A percentile compares a stretch with the other conserved stretches of the same genome.
These are phyloP conservation scores for Xiphophorus couchianus DNA, from an alignment of 2,113 vertebrate species.

Conservation along the genomic window DNA sequence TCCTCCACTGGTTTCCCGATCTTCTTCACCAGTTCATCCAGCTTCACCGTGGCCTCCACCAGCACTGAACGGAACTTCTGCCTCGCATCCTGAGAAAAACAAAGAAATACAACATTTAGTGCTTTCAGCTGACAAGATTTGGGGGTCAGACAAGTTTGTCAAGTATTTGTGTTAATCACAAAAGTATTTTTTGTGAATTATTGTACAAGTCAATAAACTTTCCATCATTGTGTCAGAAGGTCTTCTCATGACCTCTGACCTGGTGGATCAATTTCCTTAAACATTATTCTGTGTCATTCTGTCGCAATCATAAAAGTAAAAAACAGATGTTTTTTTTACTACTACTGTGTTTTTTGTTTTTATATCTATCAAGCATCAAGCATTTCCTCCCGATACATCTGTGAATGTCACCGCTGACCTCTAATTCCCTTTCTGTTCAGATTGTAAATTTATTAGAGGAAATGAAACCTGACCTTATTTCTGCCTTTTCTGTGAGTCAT, in stretches of 20 bases:
- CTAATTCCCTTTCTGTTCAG: background rate
- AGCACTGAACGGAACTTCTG: conserved; percentile 94
- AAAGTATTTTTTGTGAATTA: background rate
- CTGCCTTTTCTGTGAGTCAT: background rate
- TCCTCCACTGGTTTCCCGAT: conserved; percentile 95
- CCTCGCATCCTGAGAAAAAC: conserved; percentile 84
- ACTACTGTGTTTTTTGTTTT: too few relatives aligned
- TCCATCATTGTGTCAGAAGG: background rate
- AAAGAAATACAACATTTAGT: background rate
- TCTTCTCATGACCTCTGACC: background rate
- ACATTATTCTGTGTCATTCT: background rate
- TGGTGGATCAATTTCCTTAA: background rate
- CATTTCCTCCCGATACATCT: too few relatives aligned
- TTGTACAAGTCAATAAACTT: background rate
- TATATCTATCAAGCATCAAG: too few relatives aligned
- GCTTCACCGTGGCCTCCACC: conserved; percentile 91
- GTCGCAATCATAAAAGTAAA: background rate
- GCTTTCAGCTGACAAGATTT: background rate
- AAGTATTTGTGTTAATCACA: too few relatives aligned
- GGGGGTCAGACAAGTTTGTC: background rate
- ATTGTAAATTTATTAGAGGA: conserved; percentile 6
- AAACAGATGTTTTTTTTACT: too few relatives aligned
- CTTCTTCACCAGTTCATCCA: conserved; percentile 95
- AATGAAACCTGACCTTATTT: conserved; percentile 13
- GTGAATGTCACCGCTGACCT: background rate